Evolutionary conservation across 1,140 invertebrate genomes (phyloP), one percentile per base, ranked within the genome.

Genomic region (Solen grandis): DNA sequence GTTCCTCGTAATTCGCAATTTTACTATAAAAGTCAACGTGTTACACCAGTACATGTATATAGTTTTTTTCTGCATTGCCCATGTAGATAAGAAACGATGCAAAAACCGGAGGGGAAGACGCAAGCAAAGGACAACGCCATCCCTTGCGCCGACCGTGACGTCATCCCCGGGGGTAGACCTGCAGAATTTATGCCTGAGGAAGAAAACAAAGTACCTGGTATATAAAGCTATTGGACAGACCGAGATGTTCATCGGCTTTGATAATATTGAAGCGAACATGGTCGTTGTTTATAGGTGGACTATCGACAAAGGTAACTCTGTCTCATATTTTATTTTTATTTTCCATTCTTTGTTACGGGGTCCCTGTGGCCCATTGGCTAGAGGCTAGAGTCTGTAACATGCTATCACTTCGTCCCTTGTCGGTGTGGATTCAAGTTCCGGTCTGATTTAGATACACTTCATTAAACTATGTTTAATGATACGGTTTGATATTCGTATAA

Each of bases 231-330:
- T 78, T 22, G 27, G 60, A 3, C 35, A 68, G 29, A 78, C 50
- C 14, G 75, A 78, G 33, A 57, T 78, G 75, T 41, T 78, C 19
- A 78, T 78, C 27, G 75, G 60, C 4, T 78, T 78, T 69, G 75
- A 78, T 38, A 55, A 78, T 19, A 69, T 78, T 31, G 25, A 50
- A 33, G 50, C 63, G 0, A 41, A 68, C 19, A 60, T 27, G 3
- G 75, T 78, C 13, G 50, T 57, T 59, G 63, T 78, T 1, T 54
- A 57, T 60, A 55, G 36, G 14, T 78, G 75, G 75, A 41, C 63
- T 1, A 62, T 78, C 0, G 69, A 68, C 25, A 78, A 78, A 69
- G 65, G 75, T 78, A 69, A 33, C 5, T n/a, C 33, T 31, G 36
- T 16, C 16, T 63, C 16, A 46, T 46, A 31, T 31, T 33, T 22